Evolutionary conservation across 2,888 invertebrate species (phyloP), one percentile per base, ranked within the genome.

Genomic region (Phaedon cochleariae): DNA sequence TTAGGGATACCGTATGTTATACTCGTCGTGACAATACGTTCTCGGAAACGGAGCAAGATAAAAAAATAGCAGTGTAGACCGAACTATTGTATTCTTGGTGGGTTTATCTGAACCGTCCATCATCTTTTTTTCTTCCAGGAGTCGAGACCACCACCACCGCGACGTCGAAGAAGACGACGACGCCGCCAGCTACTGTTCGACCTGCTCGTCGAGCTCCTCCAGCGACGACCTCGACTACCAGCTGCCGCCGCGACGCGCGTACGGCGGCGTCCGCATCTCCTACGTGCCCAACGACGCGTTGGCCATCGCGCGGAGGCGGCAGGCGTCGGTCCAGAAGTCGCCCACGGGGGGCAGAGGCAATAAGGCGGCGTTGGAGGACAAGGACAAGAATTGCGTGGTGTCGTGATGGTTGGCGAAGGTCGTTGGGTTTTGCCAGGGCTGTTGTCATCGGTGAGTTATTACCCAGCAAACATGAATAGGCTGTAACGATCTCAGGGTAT

Each of bases 241-340:
- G 68, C 84, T 95, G 75, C 95, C 95, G 2, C 90, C 94, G 45
- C 85, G 94, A 73, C 86, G 93, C 64, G 93, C 93, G 57, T 94
- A 94, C 80, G 94, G 94, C 61, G 95, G 95, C 45, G 94, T 95
- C 12, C 85, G 96, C 73, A 95, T 96, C 76, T 94, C 95, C 9
- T 97, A 96, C 84, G 96, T 96, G 71, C 96, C 96, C 74, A 96
- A 95, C 83, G 96, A 95, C 84, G 93, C 94, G 4, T 87, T 95
- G 54, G 95, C 95, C 63, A 92, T 92, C 79, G 94, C 94, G 55
- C 87, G 90, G 74, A 87, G 92, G 67, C 88, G 91, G 60, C 86
- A 91, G 73, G 85, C 83, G 31, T 79, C 79, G 21, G 77, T 77
- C 57, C 79, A n/a, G n/a, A n/a, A n/a, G n/a, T n/a, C n/a, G n/a